Conservation (phyloP, 2,797 vertebrate species). For the Anabas testudineus region DNA sequence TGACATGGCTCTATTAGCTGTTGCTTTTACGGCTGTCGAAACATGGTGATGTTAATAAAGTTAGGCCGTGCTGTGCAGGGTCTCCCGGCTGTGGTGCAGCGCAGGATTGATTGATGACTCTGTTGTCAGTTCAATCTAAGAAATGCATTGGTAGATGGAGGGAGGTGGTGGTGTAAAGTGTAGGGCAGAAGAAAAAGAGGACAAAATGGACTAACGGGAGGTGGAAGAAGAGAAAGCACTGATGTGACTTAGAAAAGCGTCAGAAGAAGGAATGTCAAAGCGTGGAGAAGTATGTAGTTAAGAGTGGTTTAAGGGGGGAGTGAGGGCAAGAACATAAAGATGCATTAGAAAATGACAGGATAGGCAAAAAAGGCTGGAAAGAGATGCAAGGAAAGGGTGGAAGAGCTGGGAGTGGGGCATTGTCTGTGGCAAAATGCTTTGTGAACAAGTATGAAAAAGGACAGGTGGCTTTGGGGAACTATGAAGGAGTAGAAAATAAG, state of each 20-base stretch:
- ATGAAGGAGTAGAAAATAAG: neutral
- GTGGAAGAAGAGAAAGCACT: slow-evolving; percentile 29
- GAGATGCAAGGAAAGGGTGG: neutral
- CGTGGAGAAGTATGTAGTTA: slow-evolving; percentile 18
- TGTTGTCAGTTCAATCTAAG: slow-evolving; percentile 79
- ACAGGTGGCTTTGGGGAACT: neutral
- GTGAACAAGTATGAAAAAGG: neutral
- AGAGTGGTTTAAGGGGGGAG: neutral
- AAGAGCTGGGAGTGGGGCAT: neutral
- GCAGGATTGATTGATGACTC: slow-evolving; percentile 79
- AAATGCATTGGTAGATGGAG: slow-evolving; percentile 65
- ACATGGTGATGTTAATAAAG: slow-evolving; percentile 76
- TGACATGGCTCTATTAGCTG: slow-evolving; percentile 25
- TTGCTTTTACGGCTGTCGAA: slow-evolving; percentile 62
- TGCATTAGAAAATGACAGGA: neutral
- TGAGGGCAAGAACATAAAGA: neutral
- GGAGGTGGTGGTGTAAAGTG: slow-evolving; percentile 28
- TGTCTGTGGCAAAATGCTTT: neutral
- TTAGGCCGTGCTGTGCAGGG: slow-evolving; percentile 64
- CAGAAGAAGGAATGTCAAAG: slow-evolving; percentile 8
- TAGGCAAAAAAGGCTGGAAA: neutral
- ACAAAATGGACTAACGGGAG: slow-evolving; percentile 43
- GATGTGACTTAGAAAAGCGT: slow-evolving; percentile 7
- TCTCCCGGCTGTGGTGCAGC: slow-evolving; percentile 58
- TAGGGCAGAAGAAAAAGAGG: slow-evolving; percentile 17